Conservation (phyloP, 2,888 invertebrate genomes). For the Ptychoptera albimana region DNA sequence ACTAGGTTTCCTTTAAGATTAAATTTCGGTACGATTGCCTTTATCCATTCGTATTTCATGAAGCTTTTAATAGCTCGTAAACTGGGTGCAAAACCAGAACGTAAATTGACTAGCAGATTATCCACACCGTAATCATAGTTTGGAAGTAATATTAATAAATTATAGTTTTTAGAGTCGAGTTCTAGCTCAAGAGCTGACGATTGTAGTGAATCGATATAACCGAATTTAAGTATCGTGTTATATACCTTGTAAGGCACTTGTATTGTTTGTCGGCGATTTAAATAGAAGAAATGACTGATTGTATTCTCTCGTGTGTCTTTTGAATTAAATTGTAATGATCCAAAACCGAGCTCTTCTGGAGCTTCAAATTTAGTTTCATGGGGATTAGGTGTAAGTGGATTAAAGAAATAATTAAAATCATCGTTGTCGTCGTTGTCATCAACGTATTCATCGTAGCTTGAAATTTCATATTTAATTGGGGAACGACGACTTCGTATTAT, state of each 20-base stretch:
- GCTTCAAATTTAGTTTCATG: background rate
- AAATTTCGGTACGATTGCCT: slow-evolving; percentile 66
- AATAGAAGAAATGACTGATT: slow-evolving; percentile 27
- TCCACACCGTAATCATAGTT: slow-evolving; percentile 45
- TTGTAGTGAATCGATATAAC: slow-evolving; percentile 53
- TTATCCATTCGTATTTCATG: slow-evolving; percentile 52
- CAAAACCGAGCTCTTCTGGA: too few species aligned
- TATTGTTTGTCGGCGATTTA: slow-evolving; percentile 31
- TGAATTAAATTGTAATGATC: too few species aligned
- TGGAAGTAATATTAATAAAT: slow-evolving; percentile 57
- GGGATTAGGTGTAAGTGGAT: slow-evolving; percentile 3
- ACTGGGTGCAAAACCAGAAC: slow-evolving; percentile 34
- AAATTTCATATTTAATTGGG: slow-evolving; percentile 2
- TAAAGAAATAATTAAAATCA: background rate
- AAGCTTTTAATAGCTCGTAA: slow-evolving; percentile 51
- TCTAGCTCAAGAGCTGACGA: slow-evolving; percentile 61
- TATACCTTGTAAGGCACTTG: slow-evolving; percentile 57
- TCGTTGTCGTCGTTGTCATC: background rate
- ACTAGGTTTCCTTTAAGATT: slow-evolving; percentile 62
- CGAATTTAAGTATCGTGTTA: slow-evolving; percentile 60
- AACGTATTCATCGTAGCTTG: background rate
- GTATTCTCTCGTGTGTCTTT: slow-evolving; percentile 17
- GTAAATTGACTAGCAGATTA: slow-evolving; percentile 46
- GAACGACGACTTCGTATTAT: slow-evolving; percentile 1
- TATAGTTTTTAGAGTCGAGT: slow-evolving; percentile 63